These are phyloP conservation scores for Eudyptes chrysolophus DNA, from an alignment of 2,113 vertebrate genomes.

Conservation along the genomic window DNA sequence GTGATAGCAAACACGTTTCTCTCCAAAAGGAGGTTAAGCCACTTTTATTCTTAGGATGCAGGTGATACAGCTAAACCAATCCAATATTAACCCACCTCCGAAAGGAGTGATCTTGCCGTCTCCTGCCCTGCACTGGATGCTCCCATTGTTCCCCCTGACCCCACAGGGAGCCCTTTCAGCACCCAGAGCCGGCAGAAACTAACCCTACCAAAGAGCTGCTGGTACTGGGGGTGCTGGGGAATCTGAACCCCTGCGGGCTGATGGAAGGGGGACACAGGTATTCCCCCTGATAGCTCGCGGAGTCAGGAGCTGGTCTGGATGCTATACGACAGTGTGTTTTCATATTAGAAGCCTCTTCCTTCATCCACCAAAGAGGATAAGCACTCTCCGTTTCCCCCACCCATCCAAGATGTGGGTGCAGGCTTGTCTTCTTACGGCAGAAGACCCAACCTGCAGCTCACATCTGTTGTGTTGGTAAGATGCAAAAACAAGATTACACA, in stretches of 20 bases:
- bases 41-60: background rate
- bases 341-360: background rate
- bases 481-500: slow-evolving; percentile 24
- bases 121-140: background rate
- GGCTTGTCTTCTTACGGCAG: background rate
- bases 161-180: background rate
- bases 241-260: background rate
- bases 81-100: background rate
- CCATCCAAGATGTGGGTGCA: background rate
- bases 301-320: background rate
- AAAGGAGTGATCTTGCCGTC: background rate
- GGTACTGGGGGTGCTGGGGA: background rate
- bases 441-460: slow-evolving; percentile 19
- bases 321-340: background rate
- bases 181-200: accelerated
- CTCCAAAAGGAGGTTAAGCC: background rate
- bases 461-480: slow-evolving; percentile 26
- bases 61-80: background rate
- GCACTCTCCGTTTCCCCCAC: background rate
- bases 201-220: background rate
- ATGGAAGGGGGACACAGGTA: background rate
- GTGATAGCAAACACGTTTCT: background rate
- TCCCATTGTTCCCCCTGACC: background rate
- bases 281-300: background rate
- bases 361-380: background rate